These are phyloP conservation scores for Muntiacus muntjak DNA, from an alignment of 2,113 vertebrate species.

Conservation along the genomic window DNA sequence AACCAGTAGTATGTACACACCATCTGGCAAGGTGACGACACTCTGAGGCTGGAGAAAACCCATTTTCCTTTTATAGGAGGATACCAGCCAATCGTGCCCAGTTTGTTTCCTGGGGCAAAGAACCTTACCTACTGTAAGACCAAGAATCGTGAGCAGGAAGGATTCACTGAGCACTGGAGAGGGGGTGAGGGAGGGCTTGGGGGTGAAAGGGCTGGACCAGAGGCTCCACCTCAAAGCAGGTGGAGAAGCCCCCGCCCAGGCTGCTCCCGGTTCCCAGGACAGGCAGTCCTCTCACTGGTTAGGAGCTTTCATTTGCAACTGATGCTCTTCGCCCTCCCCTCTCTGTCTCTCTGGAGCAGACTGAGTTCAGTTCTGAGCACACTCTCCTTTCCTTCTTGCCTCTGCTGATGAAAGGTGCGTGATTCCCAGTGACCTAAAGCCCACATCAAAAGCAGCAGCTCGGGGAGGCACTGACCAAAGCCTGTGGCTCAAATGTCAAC, in stretches of 20 bases:
- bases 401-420: background rate
- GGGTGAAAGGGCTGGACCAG: background rate
- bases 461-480: background rate
- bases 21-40: background rate
- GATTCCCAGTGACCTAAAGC: background rate
- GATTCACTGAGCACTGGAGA: background rate
- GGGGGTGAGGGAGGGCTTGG: background rate
- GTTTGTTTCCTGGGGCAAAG: background rate
- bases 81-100: background rate
- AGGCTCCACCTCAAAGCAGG: too few relatives aligned
- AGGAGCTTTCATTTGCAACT: background rate
- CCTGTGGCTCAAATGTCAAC: background rate
- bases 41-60: background rate
- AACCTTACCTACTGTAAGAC: background rate
- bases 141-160: background rate
- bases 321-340: too few relatives aligned
- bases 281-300: background rate
- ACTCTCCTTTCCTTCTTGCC: background rate
- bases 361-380: background rate
- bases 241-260: background rate
- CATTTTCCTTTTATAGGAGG: background rate
- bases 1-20: background rate
- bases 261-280: accelerated
- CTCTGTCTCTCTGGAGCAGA: background rate
- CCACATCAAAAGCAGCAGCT: background rate